Base-by-base conservation (phyloP, 2,797 vertebrate genomes). In the Gobio occitaniae region DNA sequence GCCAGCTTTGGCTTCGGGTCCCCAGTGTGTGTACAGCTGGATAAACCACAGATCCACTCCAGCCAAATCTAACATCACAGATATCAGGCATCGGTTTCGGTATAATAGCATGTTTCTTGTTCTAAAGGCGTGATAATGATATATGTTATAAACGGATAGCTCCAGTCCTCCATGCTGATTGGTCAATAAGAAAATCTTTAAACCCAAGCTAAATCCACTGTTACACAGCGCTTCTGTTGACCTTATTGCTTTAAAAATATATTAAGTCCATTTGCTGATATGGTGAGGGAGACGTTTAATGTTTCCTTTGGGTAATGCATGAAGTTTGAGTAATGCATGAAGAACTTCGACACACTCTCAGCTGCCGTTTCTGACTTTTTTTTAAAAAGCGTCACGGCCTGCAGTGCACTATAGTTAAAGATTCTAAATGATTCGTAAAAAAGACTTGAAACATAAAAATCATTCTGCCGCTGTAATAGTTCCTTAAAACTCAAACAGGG, bases 21-120 rank as follows among this genome's bases (percentile, higher is more conserved):
- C 82, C 38, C 66, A 88, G 79, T 76, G 76, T 84, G 77, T 79
- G 83, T 63, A 84, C 83, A 84, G 83, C 84, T 85, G 84, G 84
- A 85, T 85, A 80, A 80, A 80, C 54, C 77, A 1, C 69, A 84
- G 65, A 78, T 78, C 65, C 83, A 80, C 68, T 74, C 44, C 77
- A 85, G 84, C 68, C 77, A 80, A 85, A 85, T 65, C 68, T 65
- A 71, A 80, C 84, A 85, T 41, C 75, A 72, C 77, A 72, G 54
- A 80, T 52, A 80, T 82, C n/a, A 56, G 19, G 44, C 66, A 54
- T 47, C 16, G 7, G 25, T 36, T 70, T 77, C 83, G 61, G 75
- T 59, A 47, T 32, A 36, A 78, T 25, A 68, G 52, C 38, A 16
- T 38, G 52, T 69, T 69, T 68, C 48, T 77, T 69, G 16, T 77